phyloP scores from a whole-genome alignment of 2,113 vertebrate species.

The Sorex fumeus region DNA sequence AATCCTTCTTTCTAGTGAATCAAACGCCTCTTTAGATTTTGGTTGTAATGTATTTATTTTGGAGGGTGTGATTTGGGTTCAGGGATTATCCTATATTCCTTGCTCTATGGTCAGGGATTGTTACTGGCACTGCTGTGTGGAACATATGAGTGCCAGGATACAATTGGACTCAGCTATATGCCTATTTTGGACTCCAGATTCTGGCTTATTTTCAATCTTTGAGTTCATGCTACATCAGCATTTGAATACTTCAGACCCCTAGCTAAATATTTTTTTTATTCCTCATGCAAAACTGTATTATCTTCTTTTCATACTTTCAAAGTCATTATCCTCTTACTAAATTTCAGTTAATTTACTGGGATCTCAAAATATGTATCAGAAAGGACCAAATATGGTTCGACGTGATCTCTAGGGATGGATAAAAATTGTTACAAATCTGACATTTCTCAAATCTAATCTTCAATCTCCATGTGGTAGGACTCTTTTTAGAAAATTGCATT shows the following conservation, averaged over 20 bases:
- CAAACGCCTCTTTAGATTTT: background rate
- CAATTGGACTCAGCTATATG: too few species aligned
- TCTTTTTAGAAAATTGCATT: slow-evolving; percentile 49
- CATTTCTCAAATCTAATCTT: slow-evolving; percentile 48
- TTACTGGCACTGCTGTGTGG: too few species aligned
- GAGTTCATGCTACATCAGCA: background rate
- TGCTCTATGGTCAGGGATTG: too few species aligned
- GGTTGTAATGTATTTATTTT: background rate
- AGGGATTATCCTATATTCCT: too few species aligned
- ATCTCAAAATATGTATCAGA: background rate
- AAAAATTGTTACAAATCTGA: background rate
- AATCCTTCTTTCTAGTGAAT: background rate
- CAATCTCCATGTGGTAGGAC: background rate
- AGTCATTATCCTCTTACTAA: slow-evolving; percentile 30
- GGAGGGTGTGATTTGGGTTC: too few species aligned
- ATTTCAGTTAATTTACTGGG: background rate
- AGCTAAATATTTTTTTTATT: background rate
- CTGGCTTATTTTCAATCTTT: background rate
- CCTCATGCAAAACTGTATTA: slow-evolving; percentile 2
- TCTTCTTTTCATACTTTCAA: background rate
- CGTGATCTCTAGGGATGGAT: background rate
- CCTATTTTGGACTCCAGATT: too few species aligned
- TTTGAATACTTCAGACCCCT: background rate
- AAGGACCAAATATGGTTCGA: background rate
- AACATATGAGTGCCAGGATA: too few species aligned